A percentile compares a stretch with the other conserved stretches of the same genome.
These are phyloP conservation scores for Notolepis coatsorum DNA, from an alignment of 2,797 vertebrate species.

Conservation along the genomic window DNA sequence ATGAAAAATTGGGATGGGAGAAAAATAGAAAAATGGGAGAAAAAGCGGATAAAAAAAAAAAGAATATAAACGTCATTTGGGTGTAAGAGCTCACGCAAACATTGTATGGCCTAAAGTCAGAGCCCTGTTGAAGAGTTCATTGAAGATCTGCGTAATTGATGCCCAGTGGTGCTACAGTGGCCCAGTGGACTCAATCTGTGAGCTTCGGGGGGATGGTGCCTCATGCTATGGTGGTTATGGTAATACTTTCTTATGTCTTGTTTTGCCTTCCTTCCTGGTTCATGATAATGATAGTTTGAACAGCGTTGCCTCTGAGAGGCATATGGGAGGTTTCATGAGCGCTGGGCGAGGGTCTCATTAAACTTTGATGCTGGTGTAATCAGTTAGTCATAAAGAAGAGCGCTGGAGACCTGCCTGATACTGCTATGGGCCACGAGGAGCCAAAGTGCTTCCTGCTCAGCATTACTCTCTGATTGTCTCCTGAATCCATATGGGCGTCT, in stretches of 20 bases:
- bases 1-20: no score
- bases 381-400: constrained; percentile 68
- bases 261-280: constrained; percentile 42
- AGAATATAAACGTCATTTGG: no score
- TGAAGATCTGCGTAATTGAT: constrained; percentile 71
- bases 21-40: no score
- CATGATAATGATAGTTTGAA: constrained; percentile 59
- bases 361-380: constrained; percentile 74
- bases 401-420: constrained; percentile 46
- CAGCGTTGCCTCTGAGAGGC: constrained; percentile 48
- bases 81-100: no score
- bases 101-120: no score
- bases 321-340: constrained; percentile 48
- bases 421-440: constrained; percentile 60
- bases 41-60: no score
- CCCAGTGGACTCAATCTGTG: constrained; percentile 23
- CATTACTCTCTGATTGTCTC: constrained; percentile 44
- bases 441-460: constrained; percentile 56
- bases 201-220: constrained; percentile 41
- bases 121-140: no score
- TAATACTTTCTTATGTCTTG: constrained; percentile 67
- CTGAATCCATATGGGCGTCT: constrained; percentile 29
- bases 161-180: constrained; percentile 52
- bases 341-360: constrained; percentile 68
- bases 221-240: constrained; percentile 58